Base-by-base conservation (phyloP, 37 sponge, comb jelly and placozoan genomes). In the Petrosia ficiformis region DNA sequence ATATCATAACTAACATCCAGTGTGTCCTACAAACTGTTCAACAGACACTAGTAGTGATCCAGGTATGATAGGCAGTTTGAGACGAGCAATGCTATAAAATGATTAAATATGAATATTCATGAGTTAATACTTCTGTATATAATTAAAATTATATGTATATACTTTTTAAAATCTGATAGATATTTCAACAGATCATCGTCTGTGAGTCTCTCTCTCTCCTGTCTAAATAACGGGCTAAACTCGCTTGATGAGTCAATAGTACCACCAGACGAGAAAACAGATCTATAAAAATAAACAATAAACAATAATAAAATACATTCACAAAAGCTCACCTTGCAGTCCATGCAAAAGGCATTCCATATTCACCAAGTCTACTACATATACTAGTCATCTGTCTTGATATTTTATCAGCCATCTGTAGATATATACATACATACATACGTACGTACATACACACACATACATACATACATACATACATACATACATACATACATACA, bases 331-430 rank as follows among this genome's bases (percentile, higher is more conserved):
- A 90, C 91, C 91, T 77, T 26, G 71, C 94, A 22, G 92, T 85
- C 95, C 95, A 95, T 0, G 90, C 96, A 86, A 95, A 95, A 26
- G 96, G 93, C 93, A 92, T 92, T 25, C 68, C 69, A 68, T 92
- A 92, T 68, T 89, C 68, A 1, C 96, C 93, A 21, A 95, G 76
- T 19, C 86, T 71, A 14, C 44, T 43, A 33, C 86, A 89, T 21
- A 92, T 30, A 16, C 74, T n/a, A 24, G 59, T 26, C 43, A 88
- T 59, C 75, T 92, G 93, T 29, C 75, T 78, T 24, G 70, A 33
- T 43, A 95, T 37, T 68, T 86, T 92, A 67, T 90, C 76, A 24
- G 84, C 73, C 35, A 68, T 71, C 94, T 93, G 66, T n/a, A n/a
- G n/a, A n/a, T n/a, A n/a, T n/a, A n/a, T n/a, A n/a, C n/a, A n/a